phyloP scores from a whole-genome alignment of 2,113 vertebrate species.

The Dissostichus mawsoni region DNA sequence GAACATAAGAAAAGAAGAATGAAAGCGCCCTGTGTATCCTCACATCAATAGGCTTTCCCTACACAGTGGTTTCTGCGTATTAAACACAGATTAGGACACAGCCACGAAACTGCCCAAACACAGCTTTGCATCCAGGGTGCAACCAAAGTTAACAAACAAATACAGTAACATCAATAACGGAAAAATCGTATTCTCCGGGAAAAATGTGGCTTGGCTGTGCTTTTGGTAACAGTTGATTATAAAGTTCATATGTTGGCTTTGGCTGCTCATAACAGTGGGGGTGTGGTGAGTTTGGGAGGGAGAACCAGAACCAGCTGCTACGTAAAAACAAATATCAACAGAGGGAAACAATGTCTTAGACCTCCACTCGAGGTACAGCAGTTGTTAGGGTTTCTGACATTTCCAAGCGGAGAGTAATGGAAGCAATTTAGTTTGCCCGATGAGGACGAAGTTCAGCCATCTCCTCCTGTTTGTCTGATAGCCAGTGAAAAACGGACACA shows the following conservation, averaged over 20 bases:
- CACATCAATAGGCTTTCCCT: constrained; percentile 29
- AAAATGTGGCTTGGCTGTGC: constrained; percentile 34
- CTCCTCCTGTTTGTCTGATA: constrained; percentile 47
- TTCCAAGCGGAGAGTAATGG: constrained; percentile 59
- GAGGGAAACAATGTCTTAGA: constrained; percentile 63
- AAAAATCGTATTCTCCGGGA: constrained; percentile 31
- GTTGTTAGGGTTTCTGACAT: constrained; percentile 61
- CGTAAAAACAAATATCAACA: constrained; percentile 64
- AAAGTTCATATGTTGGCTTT: constrained; percentile 67
- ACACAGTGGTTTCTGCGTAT: constrained; percentile 21
- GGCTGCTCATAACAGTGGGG: constrained; percentile 61
- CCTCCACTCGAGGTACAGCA: constrained; percentile 60
- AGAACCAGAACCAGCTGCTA: constrained; percentile 81
- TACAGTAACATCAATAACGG: constrained; percentile 16
- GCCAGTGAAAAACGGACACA: constrained; percentile 30
- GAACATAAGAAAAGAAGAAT: constrained; percentile 4
- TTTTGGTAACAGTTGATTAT: constrained; percentile 65
- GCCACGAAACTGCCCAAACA: background rate
- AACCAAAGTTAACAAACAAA: constrained; percentile 17
- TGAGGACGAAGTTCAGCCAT: constrained; percentile 36
- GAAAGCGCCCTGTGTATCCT: background rate
- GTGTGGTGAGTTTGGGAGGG: constrained; percentile 8
- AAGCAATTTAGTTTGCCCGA: constrained; percentile 53
- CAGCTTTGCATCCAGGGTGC: background rate
- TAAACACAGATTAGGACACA: constrained; percentile 13